A percentile compares a stretch with the other conserved stretches of the same genome.
These are phyloP conservation scores for Triplophysa yarkandensis DNA, from an alignment of 2,797 vertebrate species.

Conservation along the genomic window DNA sequence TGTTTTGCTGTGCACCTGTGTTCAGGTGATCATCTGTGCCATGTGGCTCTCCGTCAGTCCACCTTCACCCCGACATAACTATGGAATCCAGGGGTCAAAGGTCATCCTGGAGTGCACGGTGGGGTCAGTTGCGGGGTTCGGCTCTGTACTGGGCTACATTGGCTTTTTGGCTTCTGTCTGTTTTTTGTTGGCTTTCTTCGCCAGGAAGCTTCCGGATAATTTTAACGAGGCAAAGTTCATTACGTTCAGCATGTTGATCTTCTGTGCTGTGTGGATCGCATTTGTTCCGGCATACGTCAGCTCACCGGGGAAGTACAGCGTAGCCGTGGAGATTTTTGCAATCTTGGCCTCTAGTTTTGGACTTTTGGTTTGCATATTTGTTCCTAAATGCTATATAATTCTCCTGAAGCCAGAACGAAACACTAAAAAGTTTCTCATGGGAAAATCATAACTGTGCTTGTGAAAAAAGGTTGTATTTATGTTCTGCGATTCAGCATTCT, in stretches of 20 bases:
- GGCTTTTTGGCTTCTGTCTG: slow-evolving; percentile 56
- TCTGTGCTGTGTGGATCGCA: slow-evolving; percentile 60
- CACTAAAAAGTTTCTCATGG: slow-evolving; percentile 68
- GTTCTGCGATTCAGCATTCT: background rate
- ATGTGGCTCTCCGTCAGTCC: slow-evolving; percentile 62
- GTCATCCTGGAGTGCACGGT: slow-evolving; percentile 67
- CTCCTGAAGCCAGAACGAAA: slow-evolving; percentile 61
- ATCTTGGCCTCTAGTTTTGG: slow-evolving; percentile 62
- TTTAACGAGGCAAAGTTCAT: slow-evolving; percentile 64
- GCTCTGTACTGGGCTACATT: slow-evolving; percentile 58
- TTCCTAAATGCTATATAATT: slow-evolving; percentile 63
- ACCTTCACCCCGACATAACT: slow-evolving; percentile 64
- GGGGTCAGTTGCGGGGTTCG: slow-evolving; percentile 70
- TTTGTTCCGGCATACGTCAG: slow-evolving; percentile 64
- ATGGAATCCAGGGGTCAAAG: slow-evolving; percentile 65
- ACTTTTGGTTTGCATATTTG: slow-evolving; percentile 59
- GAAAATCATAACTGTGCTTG: slow-evolving; percentile 37
- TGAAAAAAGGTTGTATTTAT: background rate
- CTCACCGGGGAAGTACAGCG: slow-evolving; percentile 64
- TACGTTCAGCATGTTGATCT: slow-evolving; percentile 64
- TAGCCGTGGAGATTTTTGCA: slow-evolving; percentile 61
- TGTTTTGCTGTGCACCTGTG: slow-evolving; percentile 62
- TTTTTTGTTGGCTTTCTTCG: slow-evolving; percentile 58
- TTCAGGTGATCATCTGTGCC: slow-evolving; percentile 67
- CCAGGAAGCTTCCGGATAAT: slow-evolving; percentile 59